These are phyloP conservation scores for Equus quagga DNA, from an alignment of 2,113 vertebrate species.

Conservation along the genomic window DNA sequence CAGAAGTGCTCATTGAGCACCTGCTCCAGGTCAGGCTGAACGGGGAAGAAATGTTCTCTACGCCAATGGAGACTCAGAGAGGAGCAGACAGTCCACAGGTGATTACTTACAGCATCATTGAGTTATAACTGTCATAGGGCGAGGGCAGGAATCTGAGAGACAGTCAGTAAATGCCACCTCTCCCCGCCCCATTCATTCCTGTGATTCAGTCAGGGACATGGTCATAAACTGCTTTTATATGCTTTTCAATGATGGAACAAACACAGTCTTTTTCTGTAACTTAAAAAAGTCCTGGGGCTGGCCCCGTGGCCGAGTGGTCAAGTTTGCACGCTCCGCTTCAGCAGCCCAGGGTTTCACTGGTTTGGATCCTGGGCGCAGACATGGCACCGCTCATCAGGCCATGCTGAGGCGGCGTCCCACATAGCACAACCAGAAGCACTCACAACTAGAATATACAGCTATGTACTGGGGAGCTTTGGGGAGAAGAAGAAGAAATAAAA, in stretches of 20 bases:
- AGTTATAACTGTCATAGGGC: too few relatives aligned
- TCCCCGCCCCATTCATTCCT: not conserved
- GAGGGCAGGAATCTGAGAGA: too few relatives aligned
- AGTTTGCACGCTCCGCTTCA: too few relatives aligned
- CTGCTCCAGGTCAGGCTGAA: not conserved
- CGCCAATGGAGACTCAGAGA: not conserved
- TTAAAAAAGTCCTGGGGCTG: not conserved
- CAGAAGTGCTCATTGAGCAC: not conserved
- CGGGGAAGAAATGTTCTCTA: not conserved
- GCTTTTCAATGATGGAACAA: slow-evolving; percentile 40
- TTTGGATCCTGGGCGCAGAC: too few relatives aligned
- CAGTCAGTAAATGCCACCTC: not conserved
- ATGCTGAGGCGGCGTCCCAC: too few relatives aligned
- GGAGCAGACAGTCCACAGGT: rapidly evolving
- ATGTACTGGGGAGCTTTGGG: too few relatives aligned
- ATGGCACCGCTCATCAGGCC: too few relatives aligned
- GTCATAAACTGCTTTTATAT: not conserved
- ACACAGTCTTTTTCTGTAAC: not conserved
- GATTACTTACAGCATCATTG: not conserved
- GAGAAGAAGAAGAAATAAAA: too few relatives aligned
- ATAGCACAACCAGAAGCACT: too few relatives aligned
- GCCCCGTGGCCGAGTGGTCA: too few relatives aligned
- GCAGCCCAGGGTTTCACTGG: too few relatives aligned
- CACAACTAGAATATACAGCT: too few relatives aligned
- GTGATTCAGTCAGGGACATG: not conserved